Conservation (phyloP, 2,797 vertebrate genomes). For the Acomys russatus region DNA sequence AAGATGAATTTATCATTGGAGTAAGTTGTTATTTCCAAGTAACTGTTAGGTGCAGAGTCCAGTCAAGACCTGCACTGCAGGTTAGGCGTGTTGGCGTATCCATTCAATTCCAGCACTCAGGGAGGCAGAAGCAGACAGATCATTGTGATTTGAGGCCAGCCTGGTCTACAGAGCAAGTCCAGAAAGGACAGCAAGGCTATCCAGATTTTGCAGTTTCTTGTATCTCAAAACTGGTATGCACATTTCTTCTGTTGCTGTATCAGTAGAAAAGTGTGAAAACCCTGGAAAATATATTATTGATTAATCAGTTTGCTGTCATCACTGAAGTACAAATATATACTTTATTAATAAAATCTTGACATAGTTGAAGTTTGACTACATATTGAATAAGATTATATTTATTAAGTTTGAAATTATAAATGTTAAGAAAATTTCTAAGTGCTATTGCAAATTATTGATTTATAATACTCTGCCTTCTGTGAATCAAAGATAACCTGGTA, state of each 20-base stretch:
- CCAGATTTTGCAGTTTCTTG: background rate
- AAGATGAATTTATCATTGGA: slow-evolving; percentile 4
- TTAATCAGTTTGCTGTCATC: background rate
- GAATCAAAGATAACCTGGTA: slow-evolving; percentile 47
- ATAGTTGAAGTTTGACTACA: background rate
- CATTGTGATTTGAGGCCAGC: too few relatives aligned
- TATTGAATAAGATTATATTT: background rate
- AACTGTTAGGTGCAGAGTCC: background rate
- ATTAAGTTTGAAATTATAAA: slow-evolving; percentile 49
- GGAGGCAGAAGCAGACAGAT: too few relatives aligned
- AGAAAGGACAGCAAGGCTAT: too few relatives aligned
- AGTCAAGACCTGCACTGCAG: background rate
- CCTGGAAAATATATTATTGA: background rate
- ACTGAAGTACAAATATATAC: background rate
- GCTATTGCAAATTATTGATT: slow-evolving; percentile 29
- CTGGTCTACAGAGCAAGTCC: too few relatives aligned
- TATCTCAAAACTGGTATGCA: slow-evolving; percentile 22
- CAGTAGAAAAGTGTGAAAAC: background rate
- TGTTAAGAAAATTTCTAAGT: background rate
- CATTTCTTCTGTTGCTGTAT: background rate
- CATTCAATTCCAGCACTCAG: too few relatives aligned
- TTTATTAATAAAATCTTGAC: background rate
- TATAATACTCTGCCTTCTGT: slow-evolving; percentile 14
- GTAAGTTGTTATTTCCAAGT: background rate
- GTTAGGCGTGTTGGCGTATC: too few relatives aligned